Evolutionary conservation across 2,888 invertebrate genomes (phyloP).

Genomic region (Stenotaenia linearis): DNA sequence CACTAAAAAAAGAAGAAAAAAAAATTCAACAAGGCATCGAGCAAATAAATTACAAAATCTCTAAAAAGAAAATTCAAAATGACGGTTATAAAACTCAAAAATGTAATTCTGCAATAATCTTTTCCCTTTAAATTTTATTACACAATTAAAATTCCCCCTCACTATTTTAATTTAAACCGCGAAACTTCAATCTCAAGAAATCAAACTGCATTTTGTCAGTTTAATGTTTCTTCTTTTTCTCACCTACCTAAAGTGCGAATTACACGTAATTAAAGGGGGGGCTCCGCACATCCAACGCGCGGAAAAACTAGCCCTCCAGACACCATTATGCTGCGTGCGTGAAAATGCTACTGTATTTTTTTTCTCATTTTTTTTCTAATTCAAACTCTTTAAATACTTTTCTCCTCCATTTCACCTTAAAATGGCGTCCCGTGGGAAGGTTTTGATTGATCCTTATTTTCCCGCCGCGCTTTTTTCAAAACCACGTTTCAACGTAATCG

Average conservation of each 20-base stretch:
- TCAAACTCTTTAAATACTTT: neutral
- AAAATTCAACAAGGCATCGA: too few species aligned
- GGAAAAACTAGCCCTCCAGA: constrained; percentile 23
- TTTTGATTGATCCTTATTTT: constrained; percentile 8
- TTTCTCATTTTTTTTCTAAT: neutral
- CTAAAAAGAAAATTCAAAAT: neutral
- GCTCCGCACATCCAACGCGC: constrained; percentile 6
- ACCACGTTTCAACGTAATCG: neutral
- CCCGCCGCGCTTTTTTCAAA: neutral
- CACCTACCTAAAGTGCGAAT: constrained; percentile 1
- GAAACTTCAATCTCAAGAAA: neutral
- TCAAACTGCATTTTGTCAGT: neutral
- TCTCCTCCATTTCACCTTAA: constrained; percentile 14
- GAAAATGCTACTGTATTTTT: constrained; percentile 10
- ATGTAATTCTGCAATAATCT: neutral
- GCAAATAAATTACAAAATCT: too few species aligned
- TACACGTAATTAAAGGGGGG: constrained; percentile 10
- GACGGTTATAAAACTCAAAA: neutral
- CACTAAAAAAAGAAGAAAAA: too few species aligned
- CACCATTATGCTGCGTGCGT: constrained; percentile 5
- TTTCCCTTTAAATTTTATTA: neutral
- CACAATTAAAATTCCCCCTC: neutral
- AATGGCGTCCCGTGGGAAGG: constrained; percentile 15
- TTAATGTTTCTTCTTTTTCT: constrained; percentile 24
- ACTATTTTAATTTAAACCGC: neutral